Base-by-base conservation (phyloP, 2,113 vertebrate species). In the Dromaius novaehollandiae region DNA sequence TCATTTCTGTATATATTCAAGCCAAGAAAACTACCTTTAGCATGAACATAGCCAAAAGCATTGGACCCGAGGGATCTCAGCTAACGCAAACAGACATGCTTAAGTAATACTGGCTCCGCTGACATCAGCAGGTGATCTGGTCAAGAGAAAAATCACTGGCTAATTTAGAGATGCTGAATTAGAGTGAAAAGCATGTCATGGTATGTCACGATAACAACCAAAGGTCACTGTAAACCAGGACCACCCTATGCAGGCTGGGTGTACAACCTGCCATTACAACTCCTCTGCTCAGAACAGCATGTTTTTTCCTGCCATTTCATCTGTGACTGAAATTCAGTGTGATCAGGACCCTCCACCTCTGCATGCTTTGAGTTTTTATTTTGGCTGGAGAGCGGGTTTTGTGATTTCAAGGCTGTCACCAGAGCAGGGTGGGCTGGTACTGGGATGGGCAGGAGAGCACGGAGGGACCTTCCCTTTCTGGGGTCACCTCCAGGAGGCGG, bases 181-280 rank as follows among this genome's bases (percentile, higher is more conserved):
- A 19, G 56, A 60, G 56, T 32, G 56, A 19, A 19, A 60, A 60
- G 56, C 32, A 30, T 30, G 30, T 34, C 56, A 60, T 19, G 17
- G 16, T 11, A 60, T 21, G 32, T 32, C 56, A 60, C 18, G 30
- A 34, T 12, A 79, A 71, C 75, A 58, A 68, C 26, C 76, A 69
- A 36, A 88, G 24, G 24, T 48, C 64, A 11, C 1, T 25, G 22
- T 21, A 70, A 74, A 44, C 13, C 36, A 55, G 61, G n/a, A 30
- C n/a, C 69, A 36, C 14, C 11, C 1, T 3, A 24, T 2, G 1
- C 7, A 19, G 19, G 63, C 34, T 24, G 7, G 13, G 7, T 26
- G 25, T 60, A 26, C 21, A 28, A 58, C 12, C 18, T 55, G 85
- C 26, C 36, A 18, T 4, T 34, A 61, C 77, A 65, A 7, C 46